Evolutionary conservation across 2,888 invertebrate genomes (phyloP).

Genomic region (Disparrhopalites patrizii): DNA sequence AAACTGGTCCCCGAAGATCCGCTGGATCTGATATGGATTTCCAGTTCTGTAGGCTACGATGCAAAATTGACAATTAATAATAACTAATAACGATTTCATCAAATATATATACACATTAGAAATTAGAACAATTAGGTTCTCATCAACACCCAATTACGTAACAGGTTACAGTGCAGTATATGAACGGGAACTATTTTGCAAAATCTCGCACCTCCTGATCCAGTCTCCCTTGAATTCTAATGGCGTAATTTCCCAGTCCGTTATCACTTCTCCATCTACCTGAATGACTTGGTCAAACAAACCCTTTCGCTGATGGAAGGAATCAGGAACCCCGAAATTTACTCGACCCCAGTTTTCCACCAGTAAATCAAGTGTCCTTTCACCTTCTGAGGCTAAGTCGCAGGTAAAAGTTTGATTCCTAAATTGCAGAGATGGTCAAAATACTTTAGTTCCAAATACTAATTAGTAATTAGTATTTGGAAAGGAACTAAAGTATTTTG

Average conservation of each 20-base stretch:
- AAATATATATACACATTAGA: too few species aligned
- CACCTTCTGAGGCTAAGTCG: neutral
- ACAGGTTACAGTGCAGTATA: too few species aligned
- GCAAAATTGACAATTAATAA: too few species aligned
- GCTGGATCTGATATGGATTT: neutral
- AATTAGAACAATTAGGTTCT: too few species aligned
- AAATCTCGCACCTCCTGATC: slow-evolving; percentile 50
- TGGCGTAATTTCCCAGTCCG: slow-evolving; percentile 55
- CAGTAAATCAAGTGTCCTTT: slow-evolving; percentile 47
- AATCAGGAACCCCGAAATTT: slow-evolving; percentile 50
- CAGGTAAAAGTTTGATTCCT: neutral
- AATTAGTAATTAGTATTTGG: too few species aligned
- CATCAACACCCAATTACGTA: too few species aligned
- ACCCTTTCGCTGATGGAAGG: slow-evolving; percentile 50
- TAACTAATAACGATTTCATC: too few species aligned
- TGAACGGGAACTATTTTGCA: too few species aligned
- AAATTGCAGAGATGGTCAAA: too few species aligned
- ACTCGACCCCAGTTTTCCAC: slow-evolving; percentile 56
- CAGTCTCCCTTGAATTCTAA: slow-evolving; percentile 56
- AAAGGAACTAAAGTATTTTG: too few species aligned
- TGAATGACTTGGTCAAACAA: slow-evolving; percentile 53
- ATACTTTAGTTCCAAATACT: too few species aligned
- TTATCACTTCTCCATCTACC: slow-evolving; percentile 52
- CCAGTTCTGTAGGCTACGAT: neutral
- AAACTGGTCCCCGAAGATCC: slow-evolving; percentile 52